Evolutionary conservation across 2,113 vertebrate species (phyloP).

Genomic region (Sphyrna mokarran): DNA sequence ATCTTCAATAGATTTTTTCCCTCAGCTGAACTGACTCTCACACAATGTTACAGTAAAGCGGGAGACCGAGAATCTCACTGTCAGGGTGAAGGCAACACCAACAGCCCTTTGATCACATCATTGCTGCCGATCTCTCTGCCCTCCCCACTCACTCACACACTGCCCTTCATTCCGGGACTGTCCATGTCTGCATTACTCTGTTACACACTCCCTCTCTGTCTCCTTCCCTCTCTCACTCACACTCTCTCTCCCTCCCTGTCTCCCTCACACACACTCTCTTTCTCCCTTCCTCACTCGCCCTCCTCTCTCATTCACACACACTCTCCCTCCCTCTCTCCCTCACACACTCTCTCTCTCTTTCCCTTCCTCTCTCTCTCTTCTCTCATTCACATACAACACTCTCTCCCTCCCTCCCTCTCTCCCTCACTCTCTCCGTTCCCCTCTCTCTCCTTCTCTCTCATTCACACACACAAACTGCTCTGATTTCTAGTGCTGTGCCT

Average conservation of each 20-base stretch:
- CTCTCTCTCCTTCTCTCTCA: background rate
- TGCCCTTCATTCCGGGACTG: background rate
- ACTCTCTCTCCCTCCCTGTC: too few species aligned
- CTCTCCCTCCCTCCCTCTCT: too few species aligned
- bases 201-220: too few species aligned
- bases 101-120: background rate
- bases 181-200: background rate
- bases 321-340: too few species aligned
- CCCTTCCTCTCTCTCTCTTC: background rate
- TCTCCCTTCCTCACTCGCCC: too few species aligned
- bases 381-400: background rate
- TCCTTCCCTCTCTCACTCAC: too few species aligned
- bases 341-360: too few species aligned
- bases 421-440: too few species aligned
- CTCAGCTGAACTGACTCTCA: background rate
- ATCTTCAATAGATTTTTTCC: conserved; percentile 58
- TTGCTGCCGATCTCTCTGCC: background rate
- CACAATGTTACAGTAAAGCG: too few species aligned
- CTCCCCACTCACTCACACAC: background rate
- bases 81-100: background rate
- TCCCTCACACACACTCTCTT: background rate
- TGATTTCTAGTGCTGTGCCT: background rate
- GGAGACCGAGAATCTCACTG: background rate
- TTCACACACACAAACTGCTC: background rate
- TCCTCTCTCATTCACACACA: too few species aligned